phyloP scores from a whole-genome alignment of 1,140 invertebrate species.

The Frieseomelitta varia region DNA sequence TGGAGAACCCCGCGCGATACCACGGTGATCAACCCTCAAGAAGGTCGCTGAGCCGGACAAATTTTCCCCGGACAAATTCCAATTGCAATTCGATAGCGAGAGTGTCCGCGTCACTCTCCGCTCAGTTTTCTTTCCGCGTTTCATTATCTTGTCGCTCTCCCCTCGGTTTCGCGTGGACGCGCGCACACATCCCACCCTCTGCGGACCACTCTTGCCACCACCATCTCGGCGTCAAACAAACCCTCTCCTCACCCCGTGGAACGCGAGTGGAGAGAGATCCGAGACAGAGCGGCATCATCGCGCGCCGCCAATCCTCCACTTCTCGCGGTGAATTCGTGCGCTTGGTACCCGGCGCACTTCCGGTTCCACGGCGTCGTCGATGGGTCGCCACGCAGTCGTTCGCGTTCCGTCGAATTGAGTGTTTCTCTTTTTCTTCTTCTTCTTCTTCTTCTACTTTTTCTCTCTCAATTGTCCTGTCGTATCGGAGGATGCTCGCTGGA shows the following conservation, averaged over 20 bases:
- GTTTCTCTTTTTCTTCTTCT: neutral
- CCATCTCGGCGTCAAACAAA: conserved; percentile 5
- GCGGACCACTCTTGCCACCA: neutral
- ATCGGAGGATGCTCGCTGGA: conserved; percentile 18
- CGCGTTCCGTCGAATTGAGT: conserved; percentile 9
- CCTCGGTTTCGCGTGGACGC: neutral
- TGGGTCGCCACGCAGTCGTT: neutral
- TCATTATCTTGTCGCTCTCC: neutral
- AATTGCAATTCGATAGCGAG: too few species aligned
- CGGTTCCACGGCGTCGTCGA: conserved; percentile 31
- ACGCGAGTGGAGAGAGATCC: neutral
- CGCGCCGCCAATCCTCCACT: conserved; percentile 34
- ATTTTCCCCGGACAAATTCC: too few species aligned
- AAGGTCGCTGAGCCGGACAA: neutral
- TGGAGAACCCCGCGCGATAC: conserved; percentile 57
- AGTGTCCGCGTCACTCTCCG: too few species aligned
- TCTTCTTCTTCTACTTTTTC: too few species aligned
- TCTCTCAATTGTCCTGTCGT: too few species aligned
- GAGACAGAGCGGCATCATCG: conserved; percentile 28
- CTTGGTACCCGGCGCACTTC: conserved; percentile 23
- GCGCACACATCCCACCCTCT: conserved; percentile 25
- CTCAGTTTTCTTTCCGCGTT: neutral
- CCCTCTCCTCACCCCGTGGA: conserved; percentile 7
- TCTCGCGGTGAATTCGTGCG: neutral
- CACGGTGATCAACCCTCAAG: conserved; percentile 39